Percentiles rank a stretch among this genome's conserved stretches.
Conservation (phyloP, 2,797 vertebrate genomes). For the Peromyscus eremicus region DNA sequence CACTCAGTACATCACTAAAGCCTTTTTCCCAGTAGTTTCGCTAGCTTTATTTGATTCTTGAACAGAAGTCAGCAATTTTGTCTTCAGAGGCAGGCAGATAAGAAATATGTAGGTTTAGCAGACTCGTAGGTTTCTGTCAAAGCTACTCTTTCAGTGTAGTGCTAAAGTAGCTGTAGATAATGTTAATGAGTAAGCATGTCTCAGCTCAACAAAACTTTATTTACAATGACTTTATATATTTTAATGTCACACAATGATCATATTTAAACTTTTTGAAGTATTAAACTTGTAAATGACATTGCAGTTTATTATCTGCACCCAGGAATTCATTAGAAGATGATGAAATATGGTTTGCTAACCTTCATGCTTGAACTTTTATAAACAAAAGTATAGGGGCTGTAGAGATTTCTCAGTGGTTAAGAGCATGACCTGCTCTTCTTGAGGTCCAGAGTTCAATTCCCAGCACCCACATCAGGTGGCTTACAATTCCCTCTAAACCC, state of each 20-base stretch:
- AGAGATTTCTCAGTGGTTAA: background rate
- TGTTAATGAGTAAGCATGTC: background rate
- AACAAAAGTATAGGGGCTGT: background rate
- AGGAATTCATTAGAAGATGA: background rate
- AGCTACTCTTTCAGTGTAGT: background rate
- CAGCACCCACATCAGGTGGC: background rate
- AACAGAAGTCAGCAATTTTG: background rate
- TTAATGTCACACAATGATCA: background rate
- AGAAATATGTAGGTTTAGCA: background rate
- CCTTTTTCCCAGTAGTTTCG: background rate
- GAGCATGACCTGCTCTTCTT: background rate
- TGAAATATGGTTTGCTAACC: background rate
- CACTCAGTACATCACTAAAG: background rate
- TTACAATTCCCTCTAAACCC: background rate
- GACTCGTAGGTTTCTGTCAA: background rate
- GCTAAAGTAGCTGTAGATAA: background rate
- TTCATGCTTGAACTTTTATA: background rate
- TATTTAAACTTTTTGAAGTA: conserved; percentile 27
- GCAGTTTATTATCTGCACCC: background rate
- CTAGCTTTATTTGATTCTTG: background rate
- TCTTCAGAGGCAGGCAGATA: background rate
- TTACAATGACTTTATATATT: background rate
- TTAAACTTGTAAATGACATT: background rate
- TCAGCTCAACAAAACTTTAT: conserved; percentile 30
- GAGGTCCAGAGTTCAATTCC: background rate